phyloP scores from a whole-genome alignment of 2,113 vertebrate species.

The Ciconia boyciana region DNA sequence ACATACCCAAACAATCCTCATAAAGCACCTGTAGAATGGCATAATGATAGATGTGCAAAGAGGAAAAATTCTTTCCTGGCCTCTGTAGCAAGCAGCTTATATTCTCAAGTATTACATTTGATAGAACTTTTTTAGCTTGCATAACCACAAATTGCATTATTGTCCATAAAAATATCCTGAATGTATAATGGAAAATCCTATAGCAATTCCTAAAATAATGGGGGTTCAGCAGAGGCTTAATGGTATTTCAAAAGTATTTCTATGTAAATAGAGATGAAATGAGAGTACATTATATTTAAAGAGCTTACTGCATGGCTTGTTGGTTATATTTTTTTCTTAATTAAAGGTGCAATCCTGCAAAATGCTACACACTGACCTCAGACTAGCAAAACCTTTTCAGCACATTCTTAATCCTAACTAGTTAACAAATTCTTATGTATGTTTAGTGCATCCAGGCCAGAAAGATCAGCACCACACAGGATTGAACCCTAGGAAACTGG shows the following conservation, averaged over 20 bases:
- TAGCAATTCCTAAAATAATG: background rate
- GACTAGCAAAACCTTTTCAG: background rate
- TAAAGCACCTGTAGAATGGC: background rate
- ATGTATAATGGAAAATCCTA: background rate
- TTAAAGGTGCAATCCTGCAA: background rate
- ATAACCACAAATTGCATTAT: background rate
- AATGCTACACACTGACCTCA: background rate
- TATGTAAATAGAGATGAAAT: background rate
- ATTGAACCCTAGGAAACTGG: background rate
- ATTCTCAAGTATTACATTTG: background rate
- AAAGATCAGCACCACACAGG: background rate
- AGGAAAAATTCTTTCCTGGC: background rate
- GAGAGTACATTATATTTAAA: background rate
- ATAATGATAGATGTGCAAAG: background rate
- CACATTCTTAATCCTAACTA: background rate
- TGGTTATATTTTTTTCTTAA: background rate
- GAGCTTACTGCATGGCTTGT: background rate
- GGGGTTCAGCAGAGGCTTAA: background rate
- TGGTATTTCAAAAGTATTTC: background rate
- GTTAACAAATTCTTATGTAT: background rate
- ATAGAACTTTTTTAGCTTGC: background rate
- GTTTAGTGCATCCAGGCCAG: background rate
- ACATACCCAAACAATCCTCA: background rate
- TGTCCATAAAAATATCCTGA: background rate
- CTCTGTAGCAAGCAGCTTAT: background rate